A percentile compares a stretch with the other conserved stretches of the same genome.
These are phyloP conservation scores for Galemys pyrenaicus DNA, from an alignment of 2,113 vertebrate species.

Conservation along the genomic window DNA sequence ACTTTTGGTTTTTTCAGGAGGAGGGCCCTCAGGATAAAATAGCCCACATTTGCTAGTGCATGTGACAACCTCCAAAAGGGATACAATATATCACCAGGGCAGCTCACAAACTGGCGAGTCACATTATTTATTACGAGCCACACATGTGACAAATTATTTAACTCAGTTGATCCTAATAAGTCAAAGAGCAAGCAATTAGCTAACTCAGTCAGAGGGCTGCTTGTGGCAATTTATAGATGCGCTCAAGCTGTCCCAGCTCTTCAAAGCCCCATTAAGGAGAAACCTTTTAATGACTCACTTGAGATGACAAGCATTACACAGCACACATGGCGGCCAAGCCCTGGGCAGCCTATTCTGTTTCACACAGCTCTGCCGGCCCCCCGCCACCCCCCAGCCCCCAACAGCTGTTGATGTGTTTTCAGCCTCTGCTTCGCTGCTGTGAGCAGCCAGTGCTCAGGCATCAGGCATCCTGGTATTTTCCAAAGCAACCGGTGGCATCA, in stretches of 20 bases:
- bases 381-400: slow-evolving; percentile 40
- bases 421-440: slow-evolving; percentile 58
- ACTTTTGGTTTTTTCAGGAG: slow-evolving; percentile 64
- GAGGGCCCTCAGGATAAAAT: slow-evolving; percentile 69
- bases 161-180: slow-evolving; percentile 94
- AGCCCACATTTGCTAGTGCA: slow-evolving; percentile 81
- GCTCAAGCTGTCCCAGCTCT: slow-evolving; percentile 90
- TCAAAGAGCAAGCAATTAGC: slow-evolving; percentile 99
- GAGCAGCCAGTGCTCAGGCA: not conserved
- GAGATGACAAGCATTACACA: slow-evolving; percentile 89
- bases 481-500: not conserved
- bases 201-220: slow-evolving; percentile 92
- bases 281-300: slow-evolving; percentile 89
- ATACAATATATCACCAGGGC: slow-evolving; percentile 87
- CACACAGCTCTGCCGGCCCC: slow-evolving; percentile 61
- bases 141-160: slow-evolving; percentile 98
- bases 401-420: slow-evolving; percentile 84
- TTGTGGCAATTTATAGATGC: slow-evolving; percentile 94
- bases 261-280: slow-evolving; percentile 86
- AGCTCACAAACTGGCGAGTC: slow-evolving; percentile 86
- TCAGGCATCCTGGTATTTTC: not conserved
- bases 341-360: slow-evolving; percentile 82
- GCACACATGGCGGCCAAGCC: slow-evolving; percentile 86
- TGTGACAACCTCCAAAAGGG: slow-evolving; percentile 88
- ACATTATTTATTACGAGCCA: slow-evolving; percentile 94